Base-by-base conservation (phyloP, 2,888 invertebrate species). In the Bombyx huttoni region DNA sequence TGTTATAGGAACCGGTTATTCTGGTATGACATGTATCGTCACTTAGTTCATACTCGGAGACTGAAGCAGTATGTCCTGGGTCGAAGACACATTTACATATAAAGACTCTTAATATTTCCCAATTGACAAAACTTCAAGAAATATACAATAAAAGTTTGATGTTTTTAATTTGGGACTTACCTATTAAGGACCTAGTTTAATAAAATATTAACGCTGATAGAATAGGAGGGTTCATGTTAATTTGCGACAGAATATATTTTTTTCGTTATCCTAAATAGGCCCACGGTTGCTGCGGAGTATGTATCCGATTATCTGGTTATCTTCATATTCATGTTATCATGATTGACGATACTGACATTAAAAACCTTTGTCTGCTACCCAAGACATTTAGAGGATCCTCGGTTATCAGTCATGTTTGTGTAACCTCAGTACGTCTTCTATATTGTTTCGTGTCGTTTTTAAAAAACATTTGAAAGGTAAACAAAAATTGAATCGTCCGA, bases 241-340 rank as follows among this genome's bases (percentile, higher is more conserved):
- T 12, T 7, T 24, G 24, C 24, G 24, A 24, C 24, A 24, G 24
- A 40, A 8, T 40, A 3, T 8, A 5, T 40, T 40, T 40, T 40
- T 40, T 40, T 24, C 24, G 24, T 24, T 7, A 40, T 40, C 40
- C 8, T 12, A 40, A 40, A 40, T 40, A 40, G 40, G 40, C 7
- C 7, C 40, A 40, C 40, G 46, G 13, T 9, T 33, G 45, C 34
- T 5, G 46, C 24, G n/a, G 10, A 13, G n/a, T 8, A 46, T 8
- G 46, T n/a, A 50, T 34, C 33, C 8, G 34, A 14, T 13, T 24
- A 24, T 24, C 24, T 24, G 24, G 46, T 24, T 35, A 51, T 47
- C 40, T 33, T 13, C 46, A 46, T 51, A 47, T 13, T 13, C 50
- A 10, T 33, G 34, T 51, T 51, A 51, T 51, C 47, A 51, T 51